Conservation (phyloP, 2,797 vertebrate species). For the Tenualosa thibaudeaui region DNA sequence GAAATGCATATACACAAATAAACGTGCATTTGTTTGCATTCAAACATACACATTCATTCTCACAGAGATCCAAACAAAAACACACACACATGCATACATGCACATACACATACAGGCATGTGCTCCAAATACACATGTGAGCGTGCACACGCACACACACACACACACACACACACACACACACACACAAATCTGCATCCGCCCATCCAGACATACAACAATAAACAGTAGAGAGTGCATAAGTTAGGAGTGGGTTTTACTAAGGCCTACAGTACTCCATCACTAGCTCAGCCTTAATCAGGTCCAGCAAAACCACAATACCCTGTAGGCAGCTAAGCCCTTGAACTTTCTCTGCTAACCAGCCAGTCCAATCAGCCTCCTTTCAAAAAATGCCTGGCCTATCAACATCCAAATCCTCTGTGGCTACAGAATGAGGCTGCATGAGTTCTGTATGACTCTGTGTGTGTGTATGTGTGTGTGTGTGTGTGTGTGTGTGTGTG, state of each 20-base stretch:
- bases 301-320: background rate
- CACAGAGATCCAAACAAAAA: background rate
- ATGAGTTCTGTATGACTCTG: background rate
- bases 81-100: background rate
- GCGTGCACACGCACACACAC: background rate
- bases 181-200: background rate
- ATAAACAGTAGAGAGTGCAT: constrained; percentile 13
- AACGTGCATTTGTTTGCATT: no score
- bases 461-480: background rate
- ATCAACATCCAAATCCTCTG: constrained; percentile 1
- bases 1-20: background rate
- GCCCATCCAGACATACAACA: constrained; percentile 9
- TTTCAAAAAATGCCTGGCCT: background rate
- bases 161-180: background rate
- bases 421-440: constrained; percentile 12
- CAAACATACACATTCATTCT: background rate
- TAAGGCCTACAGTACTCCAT: background rate
- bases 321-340: constrained; percentile 6
- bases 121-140: background rate
- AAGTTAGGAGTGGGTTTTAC: background rate
- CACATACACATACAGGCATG: background rate
- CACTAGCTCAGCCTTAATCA: background rate
- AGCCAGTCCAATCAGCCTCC: constrained; percentile 2
- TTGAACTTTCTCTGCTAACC: constrained; percentile 10
- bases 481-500: background rate